Evolutionary conservation across 2,113 vertebrate genomes (phyloP).

Genomic region (Chitala chitala): DNA sequence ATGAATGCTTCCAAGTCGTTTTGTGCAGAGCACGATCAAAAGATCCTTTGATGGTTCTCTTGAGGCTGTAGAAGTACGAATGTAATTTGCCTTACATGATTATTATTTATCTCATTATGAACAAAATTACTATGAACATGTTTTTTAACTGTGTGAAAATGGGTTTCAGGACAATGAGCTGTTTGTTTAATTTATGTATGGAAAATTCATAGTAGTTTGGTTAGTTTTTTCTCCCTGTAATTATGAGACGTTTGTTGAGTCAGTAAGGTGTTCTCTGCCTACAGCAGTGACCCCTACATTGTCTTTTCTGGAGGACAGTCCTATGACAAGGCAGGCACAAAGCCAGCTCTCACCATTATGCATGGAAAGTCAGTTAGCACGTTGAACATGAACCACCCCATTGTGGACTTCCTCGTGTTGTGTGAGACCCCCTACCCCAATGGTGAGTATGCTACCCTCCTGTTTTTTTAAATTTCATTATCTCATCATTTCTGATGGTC

Average conservation of each 20-base stretch:
- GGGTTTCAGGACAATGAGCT: no score
- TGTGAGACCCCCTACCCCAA: constrained; percentile 96
- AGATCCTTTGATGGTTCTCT: no score
- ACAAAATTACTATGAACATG: constrained; percentile 1
- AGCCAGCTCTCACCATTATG: constrained; percentile 95
- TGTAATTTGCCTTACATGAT: no score
- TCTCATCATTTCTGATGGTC: no score
- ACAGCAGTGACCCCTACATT: constrained; percentile 84
- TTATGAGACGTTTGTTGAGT: no score
- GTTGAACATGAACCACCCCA: constrained; percentile 97
- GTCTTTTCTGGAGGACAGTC: constrained; percentile 95
- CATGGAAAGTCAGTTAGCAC: constrained; percentile 96
- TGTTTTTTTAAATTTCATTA: neutral
- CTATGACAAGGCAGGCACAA: constrained; percentile 88
- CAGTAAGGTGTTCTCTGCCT: no score
- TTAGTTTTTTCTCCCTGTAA: no score
- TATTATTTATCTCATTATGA: constrained; percentile 11
- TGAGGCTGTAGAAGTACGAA: no score
- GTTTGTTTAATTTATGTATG: no score
- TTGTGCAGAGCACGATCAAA: no score
- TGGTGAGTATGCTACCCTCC: constrained; percentile 64
- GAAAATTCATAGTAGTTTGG: no score
- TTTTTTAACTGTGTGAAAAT: constrained; percentile 9
- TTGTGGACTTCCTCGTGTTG: constrained; percentile 94
- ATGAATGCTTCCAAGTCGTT: neutral